Base-by-base conservation (phyloP, 2,797 vertebrate genomes). In the Pangasius mekongensis region DNA sequence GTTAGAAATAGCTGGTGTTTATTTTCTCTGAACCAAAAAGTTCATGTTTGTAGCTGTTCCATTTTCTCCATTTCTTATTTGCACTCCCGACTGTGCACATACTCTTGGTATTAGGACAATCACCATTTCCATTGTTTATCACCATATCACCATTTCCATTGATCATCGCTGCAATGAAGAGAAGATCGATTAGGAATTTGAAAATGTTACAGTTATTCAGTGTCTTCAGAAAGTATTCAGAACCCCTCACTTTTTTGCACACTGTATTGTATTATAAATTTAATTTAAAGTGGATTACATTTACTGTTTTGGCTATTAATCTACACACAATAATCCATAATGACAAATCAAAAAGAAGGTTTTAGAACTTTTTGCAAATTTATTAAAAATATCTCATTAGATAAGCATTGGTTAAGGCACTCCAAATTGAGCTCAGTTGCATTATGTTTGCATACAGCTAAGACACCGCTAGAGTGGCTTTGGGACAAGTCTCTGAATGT, bases 401-500 rank as follows among this genome's bases (percentile, higher is more conserved):
- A 47, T 49, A 76, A 49, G 22, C 14, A 49, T 78, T 30, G 27
- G 27, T 49, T 54, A 30, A 78, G 5, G 14, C 27, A 54, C 74
- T n/a, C n/a, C 13, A 30, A 52, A 54, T 8, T 30, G n/a, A 18
- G 47, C 9, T 47, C 43, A 27, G 39, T 0, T 49, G 14, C 47
- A 77, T 77, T n/a, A 77, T 52, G 74, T 77, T 77, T n/a, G 47
- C 43, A 77, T 20, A 54, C 76, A 56, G n/a, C n/a, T 78, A 18
- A 56, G 18, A n/a, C 16, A 56, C 22, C 0, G 0, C 74, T 76
- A 27, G n/a, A 54, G 3, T 20, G 49, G 30, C 52, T 33, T 80
- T 3, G 49, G 52, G 74, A 77, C 18, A 73, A 73, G 9, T 39
- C n/a, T 80, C 30, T 56, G 77, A 80, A 56, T 56, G 52, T 56